These are phyloP conservation scores for Orchesella flavescens DNA, from an alignment of 2,888 invertebrate species.

Conservation along the genomic window DNA sequence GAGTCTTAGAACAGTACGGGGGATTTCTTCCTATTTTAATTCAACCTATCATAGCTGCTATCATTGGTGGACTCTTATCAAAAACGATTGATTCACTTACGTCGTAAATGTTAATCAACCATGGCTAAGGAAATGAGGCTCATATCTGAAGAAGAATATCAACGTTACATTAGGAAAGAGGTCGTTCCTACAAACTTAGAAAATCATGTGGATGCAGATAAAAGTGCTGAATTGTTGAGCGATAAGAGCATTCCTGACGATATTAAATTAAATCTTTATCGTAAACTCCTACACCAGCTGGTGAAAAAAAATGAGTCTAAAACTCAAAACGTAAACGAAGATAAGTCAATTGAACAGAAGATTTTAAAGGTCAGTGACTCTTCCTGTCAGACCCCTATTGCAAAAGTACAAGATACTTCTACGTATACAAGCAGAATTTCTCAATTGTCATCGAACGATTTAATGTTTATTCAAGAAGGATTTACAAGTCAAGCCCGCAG, in stretches of 20 bases:
- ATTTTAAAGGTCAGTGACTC: no score
- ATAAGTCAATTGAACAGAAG: background rate
- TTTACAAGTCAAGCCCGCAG: slow-evolving; percentile 2
- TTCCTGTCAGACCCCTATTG: no score
- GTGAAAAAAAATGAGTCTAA: background rate
- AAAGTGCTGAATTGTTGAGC: background rate
- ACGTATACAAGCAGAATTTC: background rate
- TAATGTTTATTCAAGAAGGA: background rate
- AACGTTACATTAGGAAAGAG: slow-evolving; percentile 10
- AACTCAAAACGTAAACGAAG: background rate
- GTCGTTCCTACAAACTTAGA: background rate
- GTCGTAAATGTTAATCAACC: background rate
- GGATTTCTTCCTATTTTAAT: slow-evolving; percentile 46
- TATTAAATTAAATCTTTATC: slow-evolving; percentile 28
- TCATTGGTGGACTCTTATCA: background rate
- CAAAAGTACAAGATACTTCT: no score
- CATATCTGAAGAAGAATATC: slow-evolving; percentile 39
- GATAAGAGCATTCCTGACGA: slow-evolving; percentile 10
- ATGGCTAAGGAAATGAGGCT: slow-evolving; percentile 46
- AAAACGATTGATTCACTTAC: slow-evolving; percentile 8
- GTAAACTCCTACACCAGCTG: background rate
- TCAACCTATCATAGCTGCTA: slow-evolving; percentile 27
- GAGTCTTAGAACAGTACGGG: slow-evolving; percentile 13
- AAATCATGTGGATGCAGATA: background rate
- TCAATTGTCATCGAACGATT: background rate